A percentile compares a stretch with the other conserved stretches of the same genome.
phyloP scores from a whole-genome alignment of 2,113 vertebrate genomes.

The Limanda limanda region DNA sequence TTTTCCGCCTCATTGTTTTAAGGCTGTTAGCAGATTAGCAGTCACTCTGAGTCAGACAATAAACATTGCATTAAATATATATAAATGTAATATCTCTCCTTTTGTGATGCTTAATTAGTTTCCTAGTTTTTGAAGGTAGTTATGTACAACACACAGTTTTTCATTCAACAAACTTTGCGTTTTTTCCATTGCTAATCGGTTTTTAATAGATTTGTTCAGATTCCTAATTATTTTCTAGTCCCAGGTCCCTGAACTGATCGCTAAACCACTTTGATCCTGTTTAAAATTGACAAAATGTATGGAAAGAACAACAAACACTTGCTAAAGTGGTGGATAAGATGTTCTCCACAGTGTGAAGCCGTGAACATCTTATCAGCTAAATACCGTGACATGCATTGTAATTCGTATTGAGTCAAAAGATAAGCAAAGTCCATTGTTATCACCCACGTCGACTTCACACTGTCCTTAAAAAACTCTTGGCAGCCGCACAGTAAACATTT shows the following conservation, averaged over 20 bases:
- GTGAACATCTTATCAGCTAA: not conserved
- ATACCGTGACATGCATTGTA: not conserved
- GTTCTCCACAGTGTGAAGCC: too few species aligned
- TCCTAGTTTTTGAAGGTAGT: not conserved
- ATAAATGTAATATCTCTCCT: not conserved
- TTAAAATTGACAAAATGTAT: not conserved
- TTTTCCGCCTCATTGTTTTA: slow-evolving; percentile 60
- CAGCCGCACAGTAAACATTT: not conserved
- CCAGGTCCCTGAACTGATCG: not conserved
- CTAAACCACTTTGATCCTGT: not conserved
- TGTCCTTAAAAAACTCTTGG: not conserved
- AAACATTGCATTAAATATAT: slow-evolving; percentile 15
- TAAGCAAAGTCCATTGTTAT: not conserved
- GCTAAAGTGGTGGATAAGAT: not conserved
- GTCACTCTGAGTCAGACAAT: slow-evolving; percentile 24
- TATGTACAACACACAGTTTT: not conserved
- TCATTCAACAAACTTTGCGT: not conserved
- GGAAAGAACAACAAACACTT: not conserved
- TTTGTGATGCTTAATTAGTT: not conserved
- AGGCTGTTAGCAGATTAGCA: slow-evolving; percentile 39
- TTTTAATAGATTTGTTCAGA: not conserved
- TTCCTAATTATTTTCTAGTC: not conserved
- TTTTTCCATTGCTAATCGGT: not conserved
- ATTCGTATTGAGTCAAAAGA: not conserved
- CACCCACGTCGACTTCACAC: not conserved